These are phyloP conservation scores for Notamacropus eugenii DNA, from an alignment of 2,797 vertebrate genomes.

Conservation along the genomic window DNA sequence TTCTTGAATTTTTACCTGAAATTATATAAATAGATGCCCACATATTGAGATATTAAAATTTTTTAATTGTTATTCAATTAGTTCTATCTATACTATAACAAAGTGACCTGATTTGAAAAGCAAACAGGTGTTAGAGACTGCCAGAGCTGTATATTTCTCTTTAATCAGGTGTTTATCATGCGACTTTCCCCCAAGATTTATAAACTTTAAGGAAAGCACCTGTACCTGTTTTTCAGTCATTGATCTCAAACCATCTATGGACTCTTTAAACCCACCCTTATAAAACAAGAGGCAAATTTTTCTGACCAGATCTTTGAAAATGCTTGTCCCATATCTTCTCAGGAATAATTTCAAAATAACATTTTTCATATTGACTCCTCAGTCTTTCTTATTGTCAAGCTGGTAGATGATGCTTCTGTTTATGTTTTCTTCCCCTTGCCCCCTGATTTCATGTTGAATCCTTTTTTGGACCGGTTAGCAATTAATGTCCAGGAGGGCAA, in stretches of 20 bases:
- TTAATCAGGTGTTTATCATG: slow-evolving; percentile 17
- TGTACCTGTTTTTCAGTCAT: not conserved
- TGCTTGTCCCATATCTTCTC: rapidly evolving
- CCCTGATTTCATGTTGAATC: not conserved
- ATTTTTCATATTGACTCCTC: not conserved
- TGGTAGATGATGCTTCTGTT: slow-evolving; percentile 17
- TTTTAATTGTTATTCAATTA: not conserved
- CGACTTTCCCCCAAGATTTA: not conserved
- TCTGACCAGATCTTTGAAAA: not conserved
- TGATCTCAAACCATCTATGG: not conserved
- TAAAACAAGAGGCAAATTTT: not conserved
- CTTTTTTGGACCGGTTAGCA: slow-evolving; percentile 39
- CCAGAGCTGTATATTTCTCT: not conserved
- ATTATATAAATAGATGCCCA: not conserved
- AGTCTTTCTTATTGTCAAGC: not conserved
- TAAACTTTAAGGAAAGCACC: not conserved
- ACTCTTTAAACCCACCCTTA: not conserved
- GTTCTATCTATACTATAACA: not conserved
- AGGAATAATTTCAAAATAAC: not conserved
- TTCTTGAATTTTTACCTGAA: not conserved
- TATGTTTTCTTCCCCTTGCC: not conserved
- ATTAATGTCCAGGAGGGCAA: slow-evolving; percentile 34
- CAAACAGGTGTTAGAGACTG: not conserved
- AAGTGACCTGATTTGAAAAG: not conserved
- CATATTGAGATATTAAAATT: not conserved